Conservation (phyloP, 2,888 invertebrate genomes). For the Leptopterna dolabrata region DNA sequence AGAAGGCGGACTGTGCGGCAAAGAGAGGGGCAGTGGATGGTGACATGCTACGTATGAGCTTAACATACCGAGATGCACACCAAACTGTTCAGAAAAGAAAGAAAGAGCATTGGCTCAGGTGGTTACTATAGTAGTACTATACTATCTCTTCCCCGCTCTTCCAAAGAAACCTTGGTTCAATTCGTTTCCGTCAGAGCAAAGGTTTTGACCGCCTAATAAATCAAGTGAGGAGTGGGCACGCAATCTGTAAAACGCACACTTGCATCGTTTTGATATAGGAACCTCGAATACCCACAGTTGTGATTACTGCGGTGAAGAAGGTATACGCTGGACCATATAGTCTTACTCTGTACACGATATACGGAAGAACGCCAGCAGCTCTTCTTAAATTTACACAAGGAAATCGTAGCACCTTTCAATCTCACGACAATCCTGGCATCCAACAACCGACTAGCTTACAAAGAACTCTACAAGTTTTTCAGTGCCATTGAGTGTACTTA, state of each 20-base stretch:
- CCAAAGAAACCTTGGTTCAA: too few species aligned
- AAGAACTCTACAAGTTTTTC: too few species aligned
- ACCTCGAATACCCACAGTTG: not conserved
- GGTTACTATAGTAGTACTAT: not conserved
- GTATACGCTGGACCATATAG: not conserved
- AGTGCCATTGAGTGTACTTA: too few species aligned
- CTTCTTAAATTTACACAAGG: not conserved
- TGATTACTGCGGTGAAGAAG: not conserved
- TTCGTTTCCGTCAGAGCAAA: not conserved
- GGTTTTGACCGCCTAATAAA: not conserved
- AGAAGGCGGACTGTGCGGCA: too few species aligned
- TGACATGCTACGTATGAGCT: too few species aligned
- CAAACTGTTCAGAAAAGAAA: too few species aligned
- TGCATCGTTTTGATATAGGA: not conserved
- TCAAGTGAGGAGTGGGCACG: too few species aligned
- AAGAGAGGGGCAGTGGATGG: too few species aligned
- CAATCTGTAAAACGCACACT: not conserved
- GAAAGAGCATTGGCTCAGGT: too few species aligned
- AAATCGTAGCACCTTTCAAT: not conserved
- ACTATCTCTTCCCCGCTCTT: not conserved
- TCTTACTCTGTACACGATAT: not conserved
- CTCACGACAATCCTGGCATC: too few species aligned
- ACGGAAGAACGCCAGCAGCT: not conserved
- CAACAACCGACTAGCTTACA: too few species aligned
- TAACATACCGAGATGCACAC: too few species aligned